A percentile compares a stretch with the other conserved stretches of the same genome.
phyloP scores from a whole-genome alignment of 2,888 invertebrate genomes.

The Plagiodera versicolora region DNA sequence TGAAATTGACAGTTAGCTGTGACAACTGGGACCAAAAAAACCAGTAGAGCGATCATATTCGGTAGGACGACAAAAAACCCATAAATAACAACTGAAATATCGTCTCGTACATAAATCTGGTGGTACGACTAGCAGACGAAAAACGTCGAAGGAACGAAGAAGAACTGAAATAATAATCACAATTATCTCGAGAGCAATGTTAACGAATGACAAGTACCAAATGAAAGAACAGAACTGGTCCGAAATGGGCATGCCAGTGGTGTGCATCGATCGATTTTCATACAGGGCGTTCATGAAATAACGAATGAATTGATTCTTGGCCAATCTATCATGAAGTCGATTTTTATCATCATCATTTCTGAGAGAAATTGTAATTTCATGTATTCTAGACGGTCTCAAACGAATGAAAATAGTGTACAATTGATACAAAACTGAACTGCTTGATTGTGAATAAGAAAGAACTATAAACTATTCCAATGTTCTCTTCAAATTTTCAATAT shows the following conservation, averaged over 20 bases:
- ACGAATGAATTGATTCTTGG: too few species aligned
- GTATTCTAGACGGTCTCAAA: too few species aligned
- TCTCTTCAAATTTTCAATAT: too few species aligned
- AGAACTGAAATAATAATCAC: constrained; percentile 22
- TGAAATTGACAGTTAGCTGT: not conserved
- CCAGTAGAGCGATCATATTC: not conserved
- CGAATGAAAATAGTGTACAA: too few species aligned
- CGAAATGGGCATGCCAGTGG: constrained; percentile 7
- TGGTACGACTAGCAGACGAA: constrained; percentile 8
- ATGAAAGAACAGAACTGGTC: constrained; percentile 20
- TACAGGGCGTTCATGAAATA: too few species aligned
- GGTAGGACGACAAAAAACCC: not conserved
- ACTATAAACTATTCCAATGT: too few species aligned
- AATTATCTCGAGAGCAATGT: constrained; percentile 25
- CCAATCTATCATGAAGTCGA: too few species aligned
- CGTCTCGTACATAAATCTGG: constrained; percentile 9
- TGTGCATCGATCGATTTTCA: too few species aligned
- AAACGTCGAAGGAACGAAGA: constrained; percentile 11
- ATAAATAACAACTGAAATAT: constrained; percentile 3
- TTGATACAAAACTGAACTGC: too few species aligned
- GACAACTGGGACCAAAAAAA: not conserved
- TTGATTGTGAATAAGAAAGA: too few species aligned
- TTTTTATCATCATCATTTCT: too few species aligned
- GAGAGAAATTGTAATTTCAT: too few species aligned
- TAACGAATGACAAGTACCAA: constrained; percentile 26